These are phyloP conservation scores for Ommatoiulus sabulosus DNA, from an alignment of 2,888 invertebrate genomes.

Conservation along the genomic window DNA sequence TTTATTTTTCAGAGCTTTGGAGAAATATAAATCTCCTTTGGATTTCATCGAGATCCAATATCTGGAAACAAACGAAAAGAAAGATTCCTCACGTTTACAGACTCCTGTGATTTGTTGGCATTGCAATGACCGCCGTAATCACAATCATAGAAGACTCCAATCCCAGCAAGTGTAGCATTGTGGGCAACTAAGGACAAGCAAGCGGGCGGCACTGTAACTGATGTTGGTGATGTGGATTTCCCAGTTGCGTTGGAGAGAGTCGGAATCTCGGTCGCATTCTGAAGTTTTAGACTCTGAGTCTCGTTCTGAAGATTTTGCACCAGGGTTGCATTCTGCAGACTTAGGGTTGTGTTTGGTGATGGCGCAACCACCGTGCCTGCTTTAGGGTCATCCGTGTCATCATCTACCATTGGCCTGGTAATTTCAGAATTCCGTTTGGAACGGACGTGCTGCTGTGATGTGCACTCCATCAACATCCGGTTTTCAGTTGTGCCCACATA, in stretches of 20 bases:
- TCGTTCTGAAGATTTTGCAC: not conserved
- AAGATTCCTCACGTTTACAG: not conserved
- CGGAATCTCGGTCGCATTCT: not conserved
- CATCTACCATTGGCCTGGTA: not conserved
- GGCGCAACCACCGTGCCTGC: not conserved
- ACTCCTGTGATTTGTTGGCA: not conserved
- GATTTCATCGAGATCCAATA: no score
- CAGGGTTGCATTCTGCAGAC: not conserved
- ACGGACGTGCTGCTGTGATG: not conserved
- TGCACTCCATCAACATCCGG: not conserved
- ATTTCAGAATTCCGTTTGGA: not conserved
- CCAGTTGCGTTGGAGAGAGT: not conserved
- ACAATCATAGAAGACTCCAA: not conserved
- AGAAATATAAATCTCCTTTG: no score
- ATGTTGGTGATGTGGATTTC: not conserved
- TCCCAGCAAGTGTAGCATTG: not conserved
- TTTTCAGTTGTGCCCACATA: constrained; percentile 12
- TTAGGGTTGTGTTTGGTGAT: not conserved
- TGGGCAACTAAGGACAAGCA: not conserved
- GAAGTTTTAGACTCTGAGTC: not conserved
- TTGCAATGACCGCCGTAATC: not conserved
- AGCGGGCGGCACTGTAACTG: not conserved
- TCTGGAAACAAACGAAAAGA: no score
- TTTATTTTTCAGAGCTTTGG: no score
- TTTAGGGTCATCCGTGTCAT: not conserved